Evolutionary conservation across 2,888 invertebrate genomes (phyloP).

Genomic region (Phrixothrix hirtus): DNA sequence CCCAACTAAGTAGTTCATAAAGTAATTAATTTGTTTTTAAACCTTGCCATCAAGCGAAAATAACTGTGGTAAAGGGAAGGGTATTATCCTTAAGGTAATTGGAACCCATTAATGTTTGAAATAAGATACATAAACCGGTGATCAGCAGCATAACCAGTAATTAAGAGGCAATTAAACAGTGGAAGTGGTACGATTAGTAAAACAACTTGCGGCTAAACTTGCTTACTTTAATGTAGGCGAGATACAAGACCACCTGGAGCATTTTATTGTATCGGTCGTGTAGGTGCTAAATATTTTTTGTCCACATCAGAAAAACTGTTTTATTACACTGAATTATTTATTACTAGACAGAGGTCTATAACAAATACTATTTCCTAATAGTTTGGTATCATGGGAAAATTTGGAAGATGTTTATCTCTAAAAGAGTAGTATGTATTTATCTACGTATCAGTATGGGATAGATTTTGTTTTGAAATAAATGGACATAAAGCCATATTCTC

Average conservation of each 20-base stretch:
- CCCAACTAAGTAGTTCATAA: not conserved
- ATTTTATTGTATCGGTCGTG: constrained; percentile 22
- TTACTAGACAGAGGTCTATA: too few relatives aligned
- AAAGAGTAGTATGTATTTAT: too few relatives aligned
- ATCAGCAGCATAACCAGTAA: constrained; percentile 26
- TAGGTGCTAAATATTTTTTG: constrained; percentile 21
- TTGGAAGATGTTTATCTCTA: too few relatives aligned
- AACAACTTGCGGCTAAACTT: constrained; percentile 26
- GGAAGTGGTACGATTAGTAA: constrained; percentile 30
- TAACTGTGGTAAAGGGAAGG: not conserved
- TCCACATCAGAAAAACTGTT: not conserved
- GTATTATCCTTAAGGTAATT: constrained; percentile 9
- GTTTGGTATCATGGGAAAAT: too few relatives aligned
- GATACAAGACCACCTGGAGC: constrained; percentile 27
- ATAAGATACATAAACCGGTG: constrained; percentile 23
- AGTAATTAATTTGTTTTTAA: constrained; percentile 10
- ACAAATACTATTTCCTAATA: too few relatives aligned
- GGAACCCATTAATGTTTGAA: constrained; percentile 18
- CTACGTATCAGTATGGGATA: too few relatives aligned
- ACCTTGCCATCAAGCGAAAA: constrained; percentile 3
- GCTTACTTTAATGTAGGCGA: constrained; percentile 24
- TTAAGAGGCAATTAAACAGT: constrained; percentile 31
- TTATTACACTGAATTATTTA: too few relatives aligned
- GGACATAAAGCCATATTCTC: too few relatives aligned
- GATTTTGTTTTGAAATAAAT: too few relatives aligned